These are phyloP conservation scores for Autographa pulchrina DNA, from an alignment of 2,888 invertebrate genomes.

Conservation along the genomic window DNA sequence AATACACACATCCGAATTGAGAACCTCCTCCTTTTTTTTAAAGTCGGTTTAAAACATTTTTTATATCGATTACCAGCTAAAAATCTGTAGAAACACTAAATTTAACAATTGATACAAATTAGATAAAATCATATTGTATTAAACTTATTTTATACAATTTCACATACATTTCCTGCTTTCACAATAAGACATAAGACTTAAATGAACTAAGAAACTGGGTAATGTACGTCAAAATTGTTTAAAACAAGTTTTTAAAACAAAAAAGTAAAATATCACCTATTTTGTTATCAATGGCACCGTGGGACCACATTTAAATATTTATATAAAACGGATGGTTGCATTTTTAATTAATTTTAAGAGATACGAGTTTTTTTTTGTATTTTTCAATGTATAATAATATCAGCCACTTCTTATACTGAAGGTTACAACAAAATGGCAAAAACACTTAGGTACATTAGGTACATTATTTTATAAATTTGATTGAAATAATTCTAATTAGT, in stretches of 20 bases:
- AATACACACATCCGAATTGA: no score
- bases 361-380: background rate
- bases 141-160: background rate
- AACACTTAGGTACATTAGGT: no score
- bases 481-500: no score
- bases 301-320: conserved; percentile 29
- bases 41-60: no score
- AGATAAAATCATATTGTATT: background rate
- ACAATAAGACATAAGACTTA: background rate
- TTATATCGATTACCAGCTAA: no score
- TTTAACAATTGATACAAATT: background rate
- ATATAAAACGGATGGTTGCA: conserved; percentile 15
- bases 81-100: background rate
- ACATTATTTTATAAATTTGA: no score
- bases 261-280: conserved; percentile 13
- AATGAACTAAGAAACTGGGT: background rate
- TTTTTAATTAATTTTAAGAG: background rate
- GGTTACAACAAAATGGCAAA: no score
- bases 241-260: conserved; percentile 25
- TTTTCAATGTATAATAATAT: background rate
- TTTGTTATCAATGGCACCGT: conserved; percentile 41
- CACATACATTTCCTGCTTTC: background rate
- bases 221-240: background rate
- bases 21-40: no score
- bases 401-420: background rate